A percentile compares a stretch with the other conserved stretches of the same genome.
Evolutionary conservation across 2,888 invertebrate species (phyloP).

Genomic region (Lasioglossum zephyrum): DNA sequence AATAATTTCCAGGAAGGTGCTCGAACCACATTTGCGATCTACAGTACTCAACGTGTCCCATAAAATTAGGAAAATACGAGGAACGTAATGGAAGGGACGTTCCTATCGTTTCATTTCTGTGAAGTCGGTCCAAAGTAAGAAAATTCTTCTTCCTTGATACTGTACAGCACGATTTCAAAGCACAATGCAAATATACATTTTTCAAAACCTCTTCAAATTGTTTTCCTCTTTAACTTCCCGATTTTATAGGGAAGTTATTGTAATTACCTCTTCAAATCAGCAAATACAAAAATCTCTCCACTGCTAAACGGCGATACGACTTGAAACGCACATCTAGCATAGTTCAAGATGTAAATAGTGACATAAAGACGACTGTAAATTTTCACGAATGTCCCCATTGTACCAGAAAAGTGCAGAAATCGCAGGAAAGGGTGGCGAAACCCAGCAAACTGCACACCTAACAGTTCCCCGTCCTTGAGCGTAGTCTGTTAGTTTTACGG

Average conservation of each 20-base stretch:
- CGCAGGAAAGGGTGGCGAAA: background rate
- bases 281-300: background rate
- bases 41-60: background rate
- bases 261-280: background rate
- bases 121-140: background rate
- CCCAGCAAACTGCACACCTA: background rate
- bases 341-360: background rate
- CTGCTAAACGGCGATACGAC: background rate
- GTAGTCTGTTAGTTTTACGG: constrained; percentile 29
- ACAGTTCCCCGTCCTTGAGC: constrained; percentile 21
- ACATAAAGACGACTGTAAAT: background rate
- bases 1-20: constrained; percentile 43
- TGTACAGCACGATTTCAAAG: background rate
- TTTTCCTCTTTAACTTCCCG: too few species aligned
- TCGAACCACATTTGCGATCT: background rate
- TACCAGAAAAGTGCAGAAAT: background rate
- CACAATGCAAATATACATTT: background rate
- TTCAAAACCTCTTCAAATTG: too few species aligned
- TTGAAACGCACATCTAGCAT: background rate
- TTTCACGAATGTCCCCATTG: background rate
- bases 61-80: background rate
- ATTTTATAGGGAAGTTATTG: too few species aligned
- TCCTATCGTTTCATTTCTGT: background rate
- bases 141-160: background rate
- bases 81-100: background rate